phyloP scores from a whole-genome alignment of 2,888 invertebrate species.

The Hyalella azteca region DNA sequence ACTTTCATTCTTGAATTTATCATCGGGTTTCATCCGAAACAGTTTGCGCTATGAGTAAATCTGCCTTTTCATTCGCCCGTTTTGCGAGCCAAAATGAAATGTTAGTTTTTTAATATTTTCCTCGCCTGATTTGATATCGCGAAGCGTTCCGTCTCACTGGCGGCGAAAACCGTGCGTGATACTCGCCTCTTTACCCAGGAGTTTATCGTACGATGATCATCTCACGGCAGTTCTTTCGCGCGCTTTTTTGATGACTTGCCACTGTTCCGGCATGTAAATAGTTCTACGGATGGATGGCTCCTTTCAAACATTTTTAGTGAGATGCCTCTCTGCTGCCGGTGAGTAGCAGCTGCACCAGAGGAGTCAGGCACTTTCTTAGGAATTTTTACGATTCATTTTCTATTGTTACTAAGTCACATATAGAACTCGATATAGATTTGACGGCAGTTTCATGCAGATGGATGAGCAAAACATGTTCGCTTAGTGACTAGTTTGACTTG shows the following conservation, averaged over 20 bases:
- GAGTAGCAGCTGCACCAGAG: slow-evolving; percentile 16
- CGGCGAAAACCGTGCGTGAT: no score
- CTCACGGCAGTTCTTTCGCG: neutral
- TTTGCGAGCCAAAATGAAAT: no score
- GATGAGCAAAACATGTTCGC: neutral
- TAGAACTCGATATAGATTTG: neutral
- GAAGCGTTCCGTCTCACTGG: no score
- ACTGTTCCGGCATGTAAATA: slow-evolving; percentile 28
- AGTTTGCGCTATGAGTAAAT: no score
- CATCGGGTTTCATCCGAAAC: no score
- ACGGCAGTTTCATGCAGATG: neutral
- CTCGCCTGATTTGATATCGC: no score
- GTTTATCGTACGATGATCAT: neutral
- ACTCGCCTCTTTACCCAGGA: no score
- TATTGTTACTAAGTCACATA: neutral
- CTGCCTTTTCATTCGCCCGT: no score
- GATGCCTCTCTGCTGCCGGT: slow-evolving; percentile 12
- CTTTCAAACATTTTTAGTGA: slow-evolving; percentile 29
- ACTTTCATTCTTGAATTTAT: no score
- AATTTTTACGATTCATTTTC: slow-evolving; percentile 5
- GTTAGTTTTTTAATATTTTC: no score
- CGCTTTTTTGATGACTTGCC: slow-evolving; percentile 24
- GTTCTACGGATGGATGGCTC: slow-evolving; percentile 21
- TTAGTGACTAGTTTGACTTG: neutral
- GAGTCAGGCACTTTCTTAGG: neutral